These are phyloP conservation scores for Netelia inedita DNA, from an alignment of 2,888 invertebrate genomes.

Conservation along the genomic window DNA sequence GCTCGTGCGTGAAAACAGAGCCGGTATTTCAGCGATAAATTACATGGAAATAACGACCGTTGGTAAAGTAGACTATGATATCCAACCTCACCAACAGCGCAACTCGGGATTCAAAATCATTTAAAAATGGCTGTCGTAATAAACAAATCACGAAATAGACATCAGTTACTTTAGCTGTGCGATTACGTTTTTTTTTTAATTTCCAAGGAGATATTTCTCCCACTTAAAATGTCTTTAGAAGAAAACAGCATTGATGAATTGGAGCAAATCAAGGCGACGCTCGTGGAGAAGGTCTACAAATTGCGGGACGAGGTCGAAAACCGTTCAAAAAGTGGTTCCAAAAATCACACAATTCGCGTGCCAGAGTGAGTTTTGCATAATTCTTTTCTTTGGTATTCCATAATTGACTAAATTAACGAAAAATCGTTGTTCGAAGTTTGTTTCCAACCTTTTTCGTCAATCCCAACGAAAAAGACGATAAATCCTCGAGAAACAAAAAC, in stretches of 20 bases:
- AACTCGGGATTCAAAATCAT: slow-evolving; percentile 23
- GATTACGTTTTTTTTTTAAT: neutral
- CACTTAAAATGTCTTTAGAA: neutral
- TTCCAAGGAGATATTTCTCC: neutral
- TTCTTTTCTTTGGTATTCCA: neutral
- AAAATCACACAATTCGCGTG: neutral
- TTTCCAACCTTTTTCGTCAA: neutral
- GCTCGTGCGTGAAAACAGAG: too few species aligned
- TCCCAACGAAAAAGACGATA: neutral
- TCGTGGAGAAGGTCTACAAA: slow-evolving; percentile 59
- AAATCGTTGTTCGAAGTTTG: slow-evolving; percentile 12
- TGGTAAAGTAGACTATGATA: neutral
- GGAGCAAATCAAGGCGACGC: slow-evolving; percentile 24
- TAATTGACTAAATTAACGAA: slow-evolving; percentile 6
- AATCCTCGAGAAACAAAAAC: neutral
- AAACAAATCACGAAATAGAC: neutral
- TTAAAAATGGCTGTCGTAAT: slow-evolving; percentile 37
- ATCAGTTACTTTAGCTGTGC: neutral
- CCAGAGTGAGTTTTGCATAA: neutral
- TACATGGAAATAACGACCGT: slow-evolving; percentile 52
- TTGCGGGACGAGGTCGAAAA: slow-evolving; percentile 65
- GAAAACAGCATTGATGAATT: slow-evolving; percentile 47
- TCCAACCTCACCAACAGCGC: neutral
- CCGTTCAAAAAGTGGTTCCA: slow-evolving; percentile 22
- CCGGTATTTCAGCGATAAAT: too few species aligned